A percentile compares a stretch with the other conserved stretches of the same genome.
Conservation (phyloP, 2,113 vertebrate genomes). For the Pelmatolapia mariae region DNA sequence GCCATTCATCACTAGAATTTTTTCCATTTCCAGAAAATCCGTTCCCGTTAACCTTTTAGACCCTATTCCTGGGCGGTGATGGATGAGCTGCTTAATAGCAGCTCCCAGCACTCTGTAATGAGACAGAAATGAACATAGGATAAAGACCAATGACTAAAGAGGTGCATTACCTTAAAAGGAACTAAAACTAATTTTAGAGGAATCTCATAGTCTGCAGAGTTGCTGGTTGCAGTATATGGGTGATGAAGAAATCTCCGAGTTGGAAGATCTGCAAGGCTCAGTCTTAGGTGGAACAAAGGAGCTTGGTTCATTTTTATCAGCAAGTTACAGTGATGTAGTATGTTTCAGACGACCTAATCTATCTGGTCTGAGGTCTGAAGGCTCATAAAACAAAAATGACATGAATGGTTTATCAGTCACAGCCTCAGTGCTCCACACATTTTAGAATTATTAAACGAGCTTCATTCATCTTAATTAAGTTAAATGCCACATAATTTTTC, state of each 20-base stretch:
- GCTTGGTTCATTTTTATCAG: slow-evolving; percentile 45
- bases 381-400: slow-evolving; percentile 49
- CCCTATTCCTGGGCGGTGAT: slow-evolving; percentile 60
- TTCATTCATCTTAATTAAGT: slow-evolving; percentile 47
- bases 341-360: slow-evolving; percentile 53
- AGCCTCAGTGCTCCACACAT: slow-evolving; percentile 11
- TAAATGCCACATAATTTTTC: slow-evolving; percentile 39
- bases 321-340: slow-evolving; percentile 54
- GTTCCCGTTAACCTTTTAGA: slow-evolving; percentile 69
- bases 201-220: neutral
- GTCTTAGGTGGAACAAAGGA: slow-evolving; percentile 10
- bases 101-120: slow-evolving; percentile 57
- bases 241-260: neutral
- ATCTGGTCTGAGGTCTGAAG: slow-evolving; percentile 41
- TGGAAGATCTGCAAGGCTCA: slow-evolving; percentile 1
- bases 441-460: slow-evolving; percentile 27
- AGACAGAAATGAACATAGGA: slow-evolving; percentile 64
- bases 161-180: slow-evolving; percentile 16
- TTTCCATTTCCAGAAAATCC: slow-evolving; percentile 60
- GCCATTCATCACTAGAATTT: slow-evolving; percentile 64
- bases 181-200: slow-evolving; percentile 20
- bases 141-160: slow-evolving; percentile 38
- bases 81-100: slow-evolving; percentile 66
- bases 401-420: slow-evolving; percentile 44
- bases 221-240: neutral